These are phyloP conservation scores for Nymphalis polychloros DNA, from an alignment of 2,888 invertebrate genomes.

Conservation along the genomic window DNA sequence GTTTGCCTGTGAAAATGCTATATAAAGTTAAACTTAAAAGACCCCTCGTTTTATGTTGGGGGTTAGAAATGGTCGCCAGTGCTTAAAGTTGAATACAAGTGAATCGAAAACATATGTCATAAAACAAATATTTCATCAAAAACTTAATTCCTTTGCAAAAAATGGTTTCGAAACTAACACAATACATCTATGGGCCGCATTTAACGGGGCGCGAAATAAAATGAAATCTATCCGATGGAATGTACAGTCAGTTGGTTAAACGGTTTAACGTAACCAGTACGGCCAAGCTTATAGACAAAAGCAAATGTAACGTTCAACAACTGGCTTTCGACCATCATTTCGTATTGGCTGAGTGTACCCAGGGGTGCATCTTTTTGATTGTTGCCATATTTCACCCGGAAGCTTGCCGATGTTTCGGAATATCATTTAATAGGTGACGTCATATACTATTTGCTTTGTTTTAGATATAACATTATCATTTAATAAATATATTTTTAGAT, in stretches of 20 bases:
- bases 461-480: neutral
- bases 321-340: slow-evolving; percentile 9
- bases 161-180: slow-evolving; percentile 41
- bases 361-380: slow-evolving; percentile 54
- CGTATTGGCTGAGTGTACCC: slow-evolving; percentile 33
- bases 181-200: slow-evolving; percentile 43
- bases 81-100: no score
- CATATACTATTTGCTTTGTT: neutral
- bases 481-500: neutral
- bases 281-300: slow-evolving; percentile 6
- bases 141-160: slow-evolving; percentile 17
- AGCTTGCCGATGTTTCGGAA: slow-evolving; percentile 17
- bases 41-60: no score
- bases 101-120: no score
- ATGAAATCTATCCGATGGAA: slow-evolving; percentile 57
- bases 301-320: slow-evolving; percentile 21
- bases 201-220: slow-evolving; percentile 57
- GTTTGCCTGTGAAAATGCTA: no score
- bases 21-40: no score
- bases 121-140: neutral
- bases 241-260: slow-evolving; percentile 26
- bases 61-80: no score
- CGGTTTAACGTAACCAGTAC: slow-evolving; percentile 16
- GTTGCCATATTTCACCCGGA: slow-evolving; percentile 54
- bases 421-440: slow-evolving; percentile 21